A percentile compares a stretch with the other conserved stretches of the same genome.
phyloP scores from a whole-genome alignment of 2,797 vertebrate species.

The Synanceia verrucosa region DNA sequence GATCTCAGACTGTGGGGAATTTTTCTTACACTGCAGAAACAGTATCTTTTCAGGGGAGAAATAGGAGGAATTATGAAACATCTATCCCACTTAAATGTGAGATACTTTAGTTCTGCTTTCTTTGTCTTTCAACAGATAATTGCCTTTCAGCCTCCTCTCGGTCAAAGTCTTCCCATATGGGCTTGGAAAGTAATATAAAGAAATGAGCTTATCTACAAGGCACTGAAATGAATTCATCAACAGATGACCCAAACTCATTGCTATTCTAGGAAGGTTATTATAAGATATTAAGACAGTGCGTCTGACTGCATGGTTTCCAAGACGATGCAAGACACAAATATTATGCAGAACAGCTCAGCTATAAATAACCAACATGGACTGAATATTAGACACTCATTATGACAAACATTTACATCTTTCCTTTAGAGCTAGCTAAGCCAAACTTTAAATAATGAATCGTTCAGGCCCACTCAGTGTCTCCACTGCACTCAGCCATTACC shows the following conservation, averaged over 20 bases:
- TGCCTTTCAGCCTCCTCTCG: constrained; percentile 57
- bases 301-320: constrained; percentile 43
- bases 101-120: constrained; percentile 36
- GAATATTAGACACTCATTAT: constrained; percentile 20
- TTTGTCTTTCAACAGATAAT: constrained; percentile 65
- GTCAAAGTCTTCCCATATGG: constrained; percentile 32
- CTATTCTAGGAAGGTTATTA: constrained; percentile 54
- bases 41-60: constrained; percentile 41
- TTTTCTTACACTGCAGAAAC: constrained; percentile 44
- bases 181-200: constrained; percentile 59
- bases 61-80: constrained; percentile 38
- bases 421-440: background rate
- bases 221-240: constrained; percentile 71
- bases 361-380: constrained; percentile 43
- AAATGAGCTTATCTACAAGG: constrained; percentile 70
- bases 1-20: constrained; percentile 41
- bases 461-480: background rate
- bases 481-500: constrained; percentile 75
- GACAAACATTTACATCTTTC: constrained; percentile 25
- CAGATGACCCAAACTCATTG: constrained; percentile 62
- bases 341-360: constrained; percentile 41
- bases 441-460: rapidly evolving
- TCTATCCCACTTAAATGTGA: constrained; percentile 42
- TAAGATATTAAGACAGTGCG: constrained; percentile 50
- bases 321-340: constrained; percentile 36